phyloP scores from a whole-genome alignment of 1,140 invertebrate genomes.

The Phymastichus coffea region DNA sequence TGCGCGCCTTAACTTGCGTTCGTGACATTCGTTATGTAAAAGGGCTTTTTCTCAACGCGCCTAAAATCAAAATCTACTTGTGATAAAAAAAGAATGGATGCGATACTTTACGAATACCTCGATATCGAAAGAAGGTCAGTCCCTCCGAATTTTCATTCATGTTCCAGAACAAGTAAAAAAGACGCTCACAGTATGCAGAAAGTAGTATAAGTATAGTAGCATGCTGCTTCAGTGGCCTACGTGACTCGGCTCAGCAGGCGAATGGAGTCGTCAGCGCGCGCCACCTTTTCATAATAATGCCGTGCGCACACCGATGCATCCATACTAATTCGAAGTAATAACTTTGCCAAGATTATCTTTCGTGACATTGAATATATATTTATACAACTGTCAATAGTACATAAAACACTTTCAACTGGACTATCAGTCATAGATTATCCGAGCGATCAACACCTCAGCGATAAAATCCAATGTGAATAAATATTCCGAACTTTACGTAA shows the following conservation, averaged over 20 bases:
- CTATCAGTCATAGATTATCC: too few relatives aligned
- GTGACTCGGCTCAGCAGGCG: conserved; percentile 41
- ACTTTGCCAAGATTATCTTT: too few relatives aligned
- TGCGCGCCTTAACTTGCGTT: too few relatives aligned
- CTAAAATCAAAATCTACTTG: not conserved
- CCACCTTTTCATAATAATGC: not conserved
- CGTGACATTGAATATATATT: too few relatives aligned
- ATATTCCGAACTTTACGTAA: too few relatives aligned
- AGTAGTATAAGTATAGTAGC: conserved; percentile 11
- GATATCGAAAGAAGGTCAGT: not conserved
- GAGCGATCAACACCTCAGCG: too few relatives aligned
- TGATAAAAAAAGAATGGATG: too few relatives aligned
- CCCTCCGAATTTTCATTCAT: not conserved
- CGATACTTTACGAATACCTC: too few relatives aligned
- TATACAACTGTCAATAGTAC: too few relatives aligned
- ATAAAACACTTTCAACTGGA: too few relatives aligned
- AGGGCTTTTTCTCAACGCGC: not conserved
- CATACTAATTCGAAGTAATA: too few relatives aligned
- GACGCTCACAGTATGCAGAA: not conserved
- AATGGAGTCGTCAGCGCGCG: conserved; percentile 40
- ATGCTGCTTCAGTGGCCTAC: conserved; percentile 40
- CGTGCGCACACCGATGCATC: conserved; percentile 6
- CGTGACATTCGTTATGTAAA: conserved; percentile 46
- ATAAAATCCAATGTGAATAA: too few relatives aligned
- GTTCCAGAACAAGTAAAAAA: not conserved